Evolutionary conservation across 2,888 invertebrate species (phyloP).

Genomic region (Hyles lineata): DNA sequence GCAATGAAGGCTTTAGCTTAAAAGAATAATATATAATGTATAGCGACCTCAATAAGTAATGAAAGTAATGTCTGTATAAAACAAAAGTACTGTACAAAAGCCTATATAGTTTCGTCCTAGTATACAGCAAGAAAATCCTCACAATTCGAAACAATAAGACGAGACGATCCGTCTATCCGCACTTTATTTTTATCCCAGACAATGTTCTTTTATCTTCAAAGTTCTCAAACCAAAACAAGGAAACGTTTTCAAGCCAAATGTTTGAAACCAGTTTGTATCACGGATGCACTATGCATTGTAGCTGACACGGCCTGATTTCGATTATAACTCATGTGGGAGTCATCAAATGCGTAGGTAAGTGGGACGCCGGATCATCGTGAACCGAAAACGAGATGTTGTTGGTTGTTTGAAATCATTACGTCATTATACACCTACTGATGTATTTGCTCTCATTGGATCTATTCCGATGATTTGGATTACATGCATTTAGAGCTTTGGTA

Average conservation of each 20-base stretch:
- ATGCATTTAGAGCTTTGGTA: too few relatives aligned
- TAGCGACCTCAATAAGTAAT: too few relatives aligned
- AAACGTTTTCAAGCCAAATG: background rate
- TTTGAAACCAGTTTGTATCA: background rate
- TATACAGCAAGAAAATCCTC: background rate
- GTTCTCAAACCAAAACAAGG: conserved; percentile 22
- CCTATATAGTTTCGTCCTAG: too few relatives aligned
- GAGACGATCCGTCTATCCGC: background rate
- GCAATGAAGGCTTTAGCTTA: too few relatives aligned
- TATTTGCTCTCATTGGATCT: background rate
- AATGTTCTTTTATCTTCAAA: background rate
- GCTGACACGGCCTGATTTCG: conserved; percentile 6
- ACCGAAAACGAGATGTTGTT: conserved; percentile 10
- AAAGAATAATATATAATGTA: too few relatives aligned
- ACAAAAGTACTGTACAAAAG: too few relatives aligned
- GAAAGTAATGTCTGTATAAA: too few relatives aligned
- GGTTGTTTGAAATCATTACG: conserved; percentile 14
- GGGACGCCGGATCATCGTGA: conserved; percentile 18
- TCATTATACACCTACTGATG: conserved; percentile 12
- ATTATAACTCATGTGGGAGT: conserved; percentile 17
- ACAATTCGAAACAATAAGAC: background rate
- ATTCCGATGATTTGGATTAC: background rate
- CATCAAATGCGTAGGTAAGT: conserved; percentile 14
- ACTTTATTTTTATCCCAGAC: conserved; percentile 20
- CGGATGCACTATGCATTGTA: conserved; percentile 13